phyloP scores from a whole-genome alignment of 1,140 invertebrate species.

The Copidosoma floridanum region DNA sequence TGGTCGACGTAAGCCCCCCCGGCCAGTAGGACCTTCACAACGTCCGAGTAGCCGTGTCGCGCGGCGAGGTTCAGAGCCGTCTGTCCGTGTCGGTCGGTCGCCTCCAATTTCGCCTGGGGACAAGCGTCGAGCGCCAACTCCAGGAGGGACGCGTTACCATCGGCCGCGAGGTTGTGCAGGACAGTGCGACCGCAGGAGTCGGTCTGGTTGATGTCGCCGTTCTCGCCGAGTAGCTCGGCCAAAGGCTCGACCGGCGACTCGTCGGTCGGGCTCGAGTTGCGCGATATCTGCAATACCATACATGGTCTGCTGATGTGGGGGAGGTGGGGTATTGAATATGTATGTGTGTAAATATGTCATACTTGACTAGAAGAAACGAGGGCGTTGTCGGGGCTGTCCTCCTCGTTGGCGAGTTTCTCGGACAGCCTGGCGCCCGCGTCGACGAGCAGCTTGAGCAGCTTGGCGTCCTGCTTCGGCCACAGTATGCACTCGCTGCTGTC shows the following conservation, averaged over 20 bases:
- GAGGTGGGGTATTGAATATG: too few species aligned
- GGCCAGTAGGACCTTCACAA: conserved; percentile 70
- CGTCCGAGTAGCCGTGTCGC: conserved; percentile 73
- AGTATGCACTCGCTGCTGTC: conserved; percentile 54
- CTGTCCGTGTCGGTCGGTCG: conserved; percentile 73
- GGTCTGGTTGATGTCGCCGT: conserved; percentile 54
- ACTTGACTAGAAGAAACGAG: conserved; percentile 58
- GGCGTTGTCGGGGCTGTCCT: conserved; percentile 52
- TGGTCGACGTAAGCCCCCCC: conserved; percentile 78
- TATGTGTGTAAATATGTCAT: conserved; percentile 7
- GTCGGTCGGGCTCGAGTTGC: conserved; percentile 51
- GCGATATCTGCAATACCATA: conserved; percentile 44
- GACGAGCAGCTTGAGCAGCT: conserved; percentile 64
- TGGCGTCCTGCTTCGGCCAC: conserved; percentile 60
- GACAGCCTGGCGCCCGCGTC: conserved; percentile 66
- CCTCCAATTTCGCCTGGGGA: conserved; percentile 61
- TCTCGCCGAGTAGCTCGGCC: conserved; percentile 52
- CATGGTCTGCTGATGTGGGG: not conserved
- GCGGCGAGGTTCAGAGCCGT: conserved; percentile 82
- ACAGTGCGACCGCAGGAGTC: conserved; percentile 69
- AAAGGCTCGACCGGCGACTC: conserved; percentile 52
- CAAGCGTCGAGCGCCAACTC: conserved; percentile 64
- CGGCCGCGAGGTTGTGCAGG: conserved; percentile 73
- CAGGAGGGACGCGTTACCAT: conserved; percentile 68
- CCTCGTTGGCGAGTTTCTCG: conserved; percentile 53